Base-by-base conservation (phyloP, 2,797 vertebrate species). In the Tokudaia muenninki region DNA sequence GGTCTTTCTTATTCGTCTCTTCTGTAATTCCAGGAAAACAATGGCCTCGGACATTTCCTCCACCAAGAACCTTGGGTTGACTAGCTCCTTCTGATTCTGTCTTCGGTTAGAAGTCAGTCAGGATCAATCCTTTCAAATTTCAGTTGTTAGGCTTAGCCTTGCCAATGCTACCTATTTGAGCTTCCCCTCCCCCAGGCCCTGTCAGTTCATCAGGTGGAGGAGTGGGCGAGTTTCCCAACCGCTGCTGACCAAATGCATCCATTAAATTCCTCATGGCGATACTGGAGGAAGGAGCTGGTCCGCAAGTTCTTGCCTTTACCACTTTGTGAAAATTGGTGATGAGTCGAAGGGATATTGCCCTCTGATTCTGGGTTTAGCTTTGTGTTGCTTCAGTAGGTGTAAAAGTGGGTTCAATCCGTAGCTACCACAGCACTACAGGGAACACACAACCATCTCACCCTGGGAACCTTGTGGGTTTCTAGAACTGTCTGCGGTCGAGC, bases 131-230 rank as follows among this genome's bases (percentile, higher is more conserved):
- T 98, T 99, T 96, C 97, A 98, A 37, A 99, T 98, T 98, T 99
- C 99, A 95, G 97, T 98, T 94, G 99, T 99, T 98, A 99, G 99
- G 98, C 99, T 97, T 99, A 67, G 98, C 98, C 98, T 99, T 99
- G 99, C 98, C 84, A 99, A 94, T 21, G 61, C 94, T 96, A 99
- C 99, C 88, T 99, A 98, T 65, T 99, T 99, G 74, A 89, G 98
- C 88, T 99, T 98, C 97, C 99, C 80, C 22, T 47, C 17, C 98
- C 47, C 98, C 98, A 29, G 12, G 24, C 96, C 98, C 98, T 94
- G 98, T 98, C 91, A 99, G 97, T 52, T 96, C 96, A 81, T 97
- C 57, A 1, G 98, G 98, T 50, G 98, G 97, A 98, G 47, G 97
- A 97, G 81, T 99, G 98, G 88, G 98, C 97, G 96, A 99, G 98